A percentile compares a stretch with the other conserved stretches of the same genome.
Evolutionary conservation across 2,888 invertebrate species (phyloP).

Genomic region (Zaprionus obscuricornis): DNA sequence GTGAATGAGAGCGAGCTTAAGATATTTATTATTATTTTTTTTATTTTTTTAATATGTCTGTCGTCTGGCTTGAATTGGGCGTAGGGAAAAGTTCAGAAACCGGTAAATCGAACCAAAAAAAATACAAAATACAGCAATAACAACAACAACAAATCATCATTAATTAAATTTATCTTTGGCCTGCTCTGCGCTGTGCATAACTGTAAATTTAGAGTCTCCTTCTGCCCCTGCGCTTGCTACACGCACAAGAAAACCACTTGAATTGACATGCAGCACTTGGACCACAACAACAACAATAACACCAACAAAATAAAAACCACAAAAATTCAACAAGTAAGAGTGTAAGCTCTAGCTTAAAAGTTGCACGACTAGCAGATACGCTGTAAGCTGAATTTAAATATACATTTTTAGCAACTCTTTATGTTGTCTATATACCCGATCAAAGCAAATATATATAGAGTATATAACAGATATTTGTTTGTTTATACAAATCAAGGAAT

Average conservation of each 20-base stretch:
- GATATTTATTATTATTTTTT: too few species aligned
- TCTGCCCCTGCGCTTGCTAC: too few species aligned
- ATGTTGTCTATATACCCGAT: constrained; percentile 3
- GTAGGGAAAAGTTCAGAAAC: constrained; percentile 71
- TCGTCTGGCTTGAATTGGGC: constrained; percentile 25
- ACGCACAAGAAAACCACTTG: constrained; percentile 13
- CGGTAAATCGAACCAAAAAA: constrained; percentile 56
- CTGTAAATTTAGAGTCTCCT: constrained; percentile 49
- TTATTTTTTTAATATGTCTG: constrained; percentile 26
- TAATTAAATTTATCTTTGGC: constrained; percentile 63
- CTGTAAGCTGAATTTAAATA: neutral
- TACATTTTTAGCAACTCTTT: neutral
- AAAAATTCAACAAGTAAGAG: too few species aligned
- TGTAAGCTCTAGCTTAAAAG: too few species aligned
- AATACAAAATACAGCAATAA: constrained; percentile 33
- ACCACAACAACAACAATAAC: too few species aligned
- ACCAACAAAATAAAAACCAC: too few species aligned
- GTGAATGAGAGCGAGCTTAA: neutral
- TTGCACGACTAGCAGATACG: too few species aligned
- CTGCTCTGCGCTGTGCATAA: constrained; percentile 36
- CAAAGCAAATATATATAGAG: too few species aligned
- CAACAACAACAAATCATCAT: constrained; percentile 45
- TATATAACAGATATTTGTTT: too few species aligned
- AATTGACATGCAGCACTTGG: constrained; percentile 34
- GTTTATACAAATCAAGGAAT: constrained; percentile 37